Evolutionary conservation across 1,140 invertebrate species (phyloP), one percentile per base, ranked within the genome.

Genomic region (Wiebesia pumilae): DNA sequence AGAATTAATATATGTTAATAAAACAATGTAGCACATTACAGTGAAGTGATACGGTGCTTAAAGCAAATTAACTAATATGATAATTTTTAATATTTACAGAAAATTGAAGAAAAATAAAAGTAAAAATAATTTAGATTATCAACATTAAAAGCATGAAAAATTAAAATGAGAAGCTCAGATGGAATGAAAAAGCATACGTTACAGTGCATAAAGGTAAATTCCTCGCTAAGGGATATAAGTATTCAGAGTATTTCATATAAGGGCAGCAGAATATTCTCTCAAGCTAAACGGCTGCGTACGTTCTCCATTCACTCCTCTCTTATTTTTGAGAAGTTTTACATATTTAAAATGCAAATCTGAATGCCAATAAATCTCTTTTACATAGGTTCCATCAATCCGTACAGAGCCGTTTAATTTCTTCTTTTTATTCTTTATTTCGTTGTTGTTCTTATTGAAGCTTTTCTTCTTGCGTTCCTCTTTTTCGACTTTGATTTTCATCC

Each of bases 301-400:
- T 40, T 30, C 35, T 12, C 38, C 79, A 24, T 43, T 35, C 62
- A 7, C 78, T 30, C 40, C 35, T 62, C 54, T 43, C 83, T 78
- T 38, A 0, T 27, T 69, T 30, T 47, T 85, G 84, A 86, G 88
- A 87, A 87, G 47, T 88, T 82, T 90, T 83, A 88, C 85, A 89
- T 91, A 91, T 92, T 92, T 92, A 92, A 92, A 92, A 92, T 92
- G 91, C 91, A 92, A 92, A 92, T 92, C 89, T 88, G 43, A 88
- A 88, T 84, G 88, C 87, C 89, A 90, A 91, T 93, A 92, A 93
- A 92, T 92, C 91, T 92, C 85, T 89, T 77, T 85, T 88, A 88
- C 88, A 89, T 86, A 88, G 88, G 65, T 58, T n/a, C n/a, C n/a
- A n/a, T n/a, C n/a, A 81, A 67, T 67, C 58, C 35, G 33, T 12